Base-by-base conservation (phyloP, 2,797 vertebrate species). In the Silurus aristotelis region DNA sequence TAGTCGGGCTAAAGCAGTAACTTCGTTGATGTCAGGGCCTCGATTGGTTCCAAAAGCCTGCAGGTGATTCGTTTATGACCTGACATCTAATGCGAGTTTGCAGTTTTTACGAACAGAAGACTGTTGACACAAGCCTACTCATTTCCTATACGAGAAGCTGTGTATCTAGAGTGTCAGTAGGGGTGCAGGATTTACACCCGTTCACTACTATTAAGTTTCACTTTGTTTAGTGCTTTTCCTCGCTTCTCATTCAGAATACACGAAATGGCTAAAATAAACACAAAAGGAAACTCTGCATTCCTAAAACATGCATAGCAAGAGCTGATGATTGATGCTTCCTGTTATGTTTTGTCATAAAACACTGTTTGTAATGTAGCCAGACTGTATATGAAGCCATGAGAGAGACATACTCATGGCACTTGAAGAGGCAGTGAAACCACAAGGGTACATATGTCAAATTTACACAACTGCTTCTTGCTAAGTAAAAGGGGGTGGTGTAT, bases 41-140 rank as follows among this genome's bases (percentile, higher is more conserved):
- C 68, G 84, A 89, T 82, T 76, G 55, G 84, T 87, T 93, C 92
- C 92, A 93, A 92, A 92, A 92, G 87, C 87, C 91, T 91, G 88
- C 94, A 95, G 93, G 93, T 95, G 93, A 94, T 93, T 94, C 87
- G 92, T 93, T 94, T 93, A 94, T 89, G 90, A 88, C 84, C 61
- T 13, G 83, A 92, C 91, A 91, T 93, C 88, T 86, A 91, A 89
- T 91, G 92, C 88, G 89, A 90, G 90, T 86, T 87, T 87, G 86
- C 87, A 83, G 79, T 93, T 94, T 95, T 95, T 94, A 95, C 88
- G 90, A 91, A 91, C 20, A 7, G 79, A 83, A 15, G 80, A 83
- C 85, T 93, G 92, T 94, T 94, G 92, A 93, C 89, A 91, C 87
- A 90, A 86, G 83, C 87, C 88, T n/a, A 85, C 87, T 93, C 88